Evolutionary conservation across 1,140 invertebrate genomes (phyloP), one percentile per base, ranked within the genome.

Genomic region (Aphelenchoides besseyi): DNA sequence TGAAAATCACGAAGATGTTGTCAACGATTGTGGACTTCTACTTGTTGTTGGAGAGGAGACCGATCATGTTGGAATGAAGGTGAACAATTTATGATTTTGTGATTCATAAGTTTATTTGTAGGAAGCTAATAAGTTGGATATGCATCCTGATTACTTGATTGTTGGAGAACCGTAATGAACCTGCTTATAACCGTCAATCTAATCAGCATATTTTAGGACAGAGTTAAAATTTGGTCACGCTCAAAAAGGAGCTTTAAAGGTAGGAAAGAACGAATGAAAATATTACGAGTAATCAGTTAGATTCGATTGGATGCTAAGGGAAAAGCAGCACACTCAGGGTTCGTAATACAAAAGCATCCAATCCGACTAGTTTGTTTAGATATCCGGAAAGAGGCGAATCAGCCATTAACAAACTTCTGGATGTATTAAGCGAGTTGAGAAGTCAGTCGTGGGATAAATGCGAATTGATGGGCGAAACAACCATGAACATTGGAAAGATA

Each of bases 21-120:
- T 67, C 3, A 57, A 70, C 5, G 36, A 81, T 41, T 18, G 78
- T 2, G 79, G 73, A 30, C 61, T 80, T 16, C 70, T 80, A 18
- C 79, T 80, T 54, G 79, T 80, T 12, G 79, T 80, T 12, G 79
- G 79, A 26, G 79, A 80, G 54, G 79, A 80, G 61, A 67, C 78
- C n/a, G 79, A 80, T 66, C 79, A 80, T 70, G 55, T 81, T 55
- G 79, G 79, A 71, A 80, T 80, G 79, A 79, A 67, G 5, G 78
- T 78, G 12, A 69, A 23, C 12, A 33, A 33, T 16, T 16, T 1
- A 70, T 9, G 1, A 12, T 3, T 5, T n/a, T 8, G 32, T 2
- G 5, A 52, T 52, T 48, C 1, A 30, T 16, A 9, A 35, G 12
- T 33, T 16, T 30, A 48, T 70, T n/a, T n/a, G n/a, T 36, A 75